These are phyloP conservation scores for Drosophila cognata DNA, from an alignment of 2,888 invertebrate genomes.

Conservation along the genomic window DNA sequence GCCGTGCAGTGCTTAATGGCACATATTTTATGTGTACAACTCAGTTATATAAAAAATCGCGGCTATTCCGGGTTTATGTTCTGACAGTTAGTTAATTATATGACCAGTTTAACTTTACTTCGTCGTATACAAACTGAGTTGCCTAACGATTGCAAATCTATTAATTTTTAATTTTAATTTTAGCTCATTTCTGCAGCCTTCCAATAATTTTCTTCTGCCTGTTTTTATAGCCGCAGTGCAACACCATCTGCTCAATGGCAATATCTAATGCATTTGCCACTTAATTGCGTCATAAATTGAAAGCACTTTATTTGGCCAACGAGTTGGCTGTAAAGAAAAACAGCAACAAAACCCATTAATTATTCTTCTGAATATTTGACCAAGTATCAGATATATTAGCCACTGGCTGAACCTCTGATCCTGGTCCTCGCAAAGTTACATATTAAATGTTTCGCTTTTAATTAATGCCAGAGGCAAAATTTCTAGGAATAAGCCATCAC, in stretches of 20 bases:
- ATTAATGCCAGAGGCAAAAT: neutral
- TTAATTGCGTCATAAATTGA: constrained; percentile 52
- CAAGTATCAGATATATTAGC: neutral
- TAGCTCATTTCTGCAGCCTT: neutral
- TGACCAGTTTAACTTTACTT: constrained; percentile 5
- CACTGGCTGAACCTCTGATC: neutral
- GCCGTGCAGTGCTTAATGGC: constrained; percentile 29
- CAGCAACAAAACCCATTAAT: neutral
- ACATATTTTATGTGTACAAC: constrained; percentile 42
- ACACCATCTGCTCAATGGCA: constrained; percentile 43
- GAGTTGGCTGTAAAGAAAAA: neutral
- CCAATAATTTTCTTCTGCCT: neutral
- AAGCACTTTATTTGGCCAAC: constrained; percentile 31
- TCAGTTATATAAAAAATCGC: constrained; percentile 4
- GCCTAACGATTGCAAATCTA: constrained; percentile 2
- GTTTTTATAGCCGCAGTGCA: constrained; percentile 17
- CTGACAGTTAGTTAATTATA: constrained; percentile 24
- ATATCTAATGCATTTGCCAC: constrained; percentile 37
- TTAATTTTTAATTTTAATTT: constrained; percentile 33
- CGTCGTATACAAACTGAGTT: neutral
- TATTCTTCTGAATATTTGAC: neutral
- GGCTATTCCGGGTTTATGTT: constrained; percentile 15
- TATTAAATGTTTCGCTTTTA: neutral
- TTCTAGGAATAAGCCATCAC: neutral
- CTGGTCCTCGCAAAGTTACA: neutral